These are phyloP conservation scores for Ambastaia sidthimunki DNA, from an alignment of 2,797 vertebrate genomes.

Conservation along the genomic window DNA sequence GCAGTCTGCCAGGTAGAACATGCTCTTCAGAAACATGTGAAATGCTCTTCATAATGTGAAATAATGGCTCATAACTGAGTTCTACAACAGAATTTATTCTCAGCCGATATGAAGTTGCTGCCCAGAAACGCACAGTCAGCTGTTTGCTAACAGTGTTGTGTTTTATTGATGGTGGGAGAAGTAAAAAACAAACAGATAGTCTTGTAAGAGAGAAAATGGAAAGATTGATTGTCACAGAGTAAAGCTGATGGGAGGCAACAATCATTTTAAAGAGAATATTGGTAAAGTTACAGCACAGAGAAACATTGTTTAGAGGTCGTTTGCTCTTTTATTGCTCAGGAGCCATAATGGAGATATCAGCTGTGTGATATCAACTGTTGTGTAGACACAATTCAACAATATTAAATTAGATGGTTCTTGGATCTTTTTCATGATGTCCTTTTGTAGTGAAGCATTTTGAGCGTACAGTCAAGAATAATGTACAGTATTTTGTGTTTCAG, in stretches of 20 bases:
- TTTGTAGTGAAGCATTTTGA: not conserved
- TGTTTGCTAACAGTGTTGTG: not conserved
- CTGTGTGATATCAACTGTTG: not conserved
- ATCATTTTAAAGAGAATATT: slow-evolving; percentile 2
- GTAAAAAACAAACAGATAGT: not conserved
- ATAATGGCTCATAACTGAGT: not conserved
- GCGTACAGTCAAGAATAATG: not conserved
- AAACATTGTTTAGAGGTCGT: too few species aligned
- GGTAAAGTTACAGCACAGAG: not conserved
- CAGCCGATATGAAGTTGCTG: not conserved
- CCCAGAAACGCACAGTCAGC: slow-evolving; percentile 8
- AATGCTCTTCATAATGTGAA: slow-evolving; percentile 11
- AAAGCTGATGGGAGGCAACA: not conserved
- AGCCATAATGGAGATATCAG: not conserved
- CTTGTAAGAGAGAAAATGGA: slow-evolving; percentile 20
- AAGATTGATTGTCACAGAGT: not conserved
- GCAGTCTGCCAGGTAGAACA: slow-evolving; percentile 91
- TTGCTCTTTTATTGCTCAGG: not conserved
- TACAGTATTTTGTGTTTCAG: not conserved
- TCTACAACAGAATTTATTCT: slow-evolving; percentile 4
- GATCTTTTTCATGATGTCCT: not conserved
- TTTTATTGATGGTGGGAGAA: not conserved
- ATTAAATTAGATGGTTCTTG: not conserved
- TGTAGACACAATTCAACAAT: not conserved
- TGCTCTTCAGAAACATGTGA: not conserved